These are phyloP conservation scores for Parnassius orleans DNA, from an alignment of 2,888 invertebrate genomes.

Conservation along the genomic window DNA sequence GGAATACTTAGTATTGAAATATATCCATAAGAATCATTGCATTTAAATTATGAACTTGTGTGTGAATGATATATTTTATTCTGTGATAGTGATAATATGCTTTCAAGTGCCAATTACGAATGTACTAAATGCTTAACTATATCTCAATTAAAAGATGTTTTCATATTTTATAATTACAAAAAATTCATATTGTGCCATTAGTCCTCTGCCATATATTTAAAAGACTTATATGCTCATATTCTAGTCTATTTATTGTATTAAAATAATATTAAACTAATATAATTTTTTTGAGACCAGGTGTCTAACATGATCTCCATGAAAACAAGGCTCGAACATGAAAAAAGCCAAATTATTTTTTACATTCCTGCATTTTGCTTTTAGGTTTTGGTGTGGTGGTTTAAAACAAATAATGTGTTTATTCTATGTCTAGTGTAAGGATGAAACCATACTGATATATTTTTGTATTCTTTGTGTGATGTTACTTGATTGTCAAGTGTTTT, in stretches of 20 bases:
- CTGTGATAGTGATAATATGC: conserved; percentile 23
- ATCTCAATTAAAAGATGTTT: conserved; percentile 13
- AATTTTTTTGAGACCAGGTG: conserved; percentile 15
- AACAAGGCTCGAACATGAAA: conserved; percentile 24
- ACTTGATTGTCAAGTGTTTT: conserved; percentile 18
- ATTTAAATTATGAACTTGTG: conserved; percentile 14
- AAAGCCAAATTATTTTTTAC: conserved; percentile 53
- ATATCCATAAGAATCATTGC: conserved; percentile 3
- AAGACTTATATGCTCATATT: conserved; percentile 76
- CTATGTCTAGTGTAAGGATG: conserved; percentile 13
- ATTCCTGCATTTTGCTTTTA: conserved; percentile 47
- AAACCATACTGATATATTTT: conserved; percentile 31
- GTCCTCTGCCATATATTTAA: conserved; percentile 63
- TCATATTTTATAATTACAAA: conserved; percentile 26
- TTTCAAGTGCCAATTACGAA: conserved; percentile 27
- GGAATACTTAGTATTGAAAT: conserved; percentile 25
- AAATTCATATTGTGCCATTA: conserved; percentile 57
- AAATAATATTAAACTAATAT: conserved; percentile 26
- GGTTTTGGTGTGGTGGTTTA: conserved; percentile 28
- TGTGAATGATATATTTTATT: conserved; percentile 19
- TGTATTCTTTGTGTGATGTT: conserved; percentile 35
- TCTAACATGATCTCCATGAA: conserved; percentile 24
- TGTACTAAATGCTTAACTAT: conserved; percentile 13
- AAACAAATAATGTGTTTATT: conserved; percentile 21
- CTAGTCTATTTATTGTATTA: conserved; percentile 70